Conservation (phyloP, 2,888 invertebrate species). For the Drosophila prolongata region DNA sequence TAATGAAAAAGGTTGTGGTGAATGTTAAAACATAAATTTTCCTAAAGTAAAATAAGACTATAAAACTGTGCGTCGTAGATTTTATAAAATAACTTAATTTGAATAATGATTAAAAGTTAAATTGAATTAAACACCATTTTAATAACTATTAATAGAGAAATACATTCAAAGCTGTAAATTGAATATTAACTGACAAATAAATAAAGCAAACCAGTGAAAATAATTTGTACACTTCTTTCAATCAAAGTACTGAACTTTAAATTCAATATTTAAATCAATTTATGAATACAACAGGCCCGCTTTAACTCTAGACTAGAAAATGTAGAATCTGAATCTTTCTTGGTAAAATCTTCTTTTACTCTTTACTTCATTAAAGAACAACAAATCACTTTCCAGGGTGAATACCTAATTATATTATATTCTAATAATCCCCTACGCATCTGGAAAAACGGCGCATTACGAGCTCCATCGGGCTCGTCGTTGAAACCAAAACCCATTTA, state of each 20-base stretch:
- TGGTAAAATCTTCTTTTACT: no score
- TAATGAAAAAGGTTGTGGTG: constrained; percentile 2
- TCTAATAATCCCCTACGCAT: neutral
- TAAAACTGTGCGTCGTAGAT: neutral
- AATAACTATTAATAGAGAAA: neutral
- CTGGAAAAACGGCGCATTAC: constrained; percentile 13
- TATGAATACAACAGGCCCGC: no score
- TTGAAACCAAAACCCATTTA: constrained; percentile 25
- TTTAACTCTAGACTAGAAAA: no score
- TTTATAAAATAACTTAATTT: neutral
- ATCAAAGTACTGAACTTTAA: no score
- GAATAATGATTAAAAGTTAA: neutral
- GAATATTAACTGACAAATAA: no score
- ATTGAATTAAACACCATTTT: no score
- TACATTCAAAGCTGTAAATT: no score
- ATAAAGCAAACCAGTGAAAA: no score
- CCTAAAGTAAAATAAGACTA: neutral
- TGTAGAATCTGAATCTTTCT: no score
- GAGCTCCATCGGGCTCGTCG: constrained; percentile 15
- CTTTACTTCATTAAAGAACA: neutral
- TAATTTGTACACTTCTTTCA: no score
- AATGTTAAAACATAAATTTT: neutral
- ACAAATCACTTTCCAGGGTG: neutral
- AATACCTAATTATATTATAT: neutral
- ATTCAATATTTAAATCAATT: no score